Conservation (phyloP, 2,888 invertebrate species). For the Agrypnus murinus region DNA sequence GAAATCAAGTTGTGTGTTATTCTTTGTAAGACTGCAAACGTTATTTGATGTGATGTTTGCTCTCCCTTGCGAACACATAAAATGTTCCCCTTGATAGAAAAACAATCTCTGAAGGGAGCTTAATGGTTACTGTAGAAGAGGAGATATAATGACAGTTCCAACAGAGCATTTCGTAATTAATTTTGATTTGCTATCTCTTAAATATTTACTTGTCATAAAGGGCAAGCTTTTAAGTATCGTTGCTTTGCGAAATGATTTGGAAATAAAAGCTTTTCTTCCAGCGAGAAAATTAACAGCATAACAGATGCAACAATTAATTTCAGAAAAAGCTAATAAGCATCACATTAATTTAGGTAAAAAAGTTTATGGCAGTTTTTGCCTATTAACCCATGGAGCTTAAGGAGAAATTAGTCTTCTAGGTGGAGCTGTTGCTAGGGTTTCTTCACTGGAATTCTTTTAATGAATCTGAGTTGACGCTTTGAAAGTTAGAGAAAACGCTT, state of each 20-base stretch:
- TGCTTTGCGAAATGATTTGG: slow-evolving; percentile 8
- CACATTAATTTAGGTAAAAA: slow-evolving; percentile 45
- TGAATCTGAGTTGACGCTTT: slow-evolving; percentile 57
- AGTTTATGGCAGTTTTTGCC: slow-evolving; percentile 46
- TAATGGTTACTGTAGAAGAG: slow-evolving; percentile 43
- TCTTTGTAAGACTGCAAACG: not conserved
- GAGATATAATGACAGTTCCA: slow-evolving; percentile 41
- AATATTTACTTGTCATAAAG: slow-evolving; percentile 31
- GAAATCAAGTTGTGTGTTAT: slow-evolving; percentile 39
- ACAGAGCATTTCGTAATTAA: slow-evolving; percentile 42
- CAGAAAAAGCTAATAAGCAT: slow-evolving; percentile 43
- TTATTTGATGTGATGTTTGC: slow-evolving; percentile 44
- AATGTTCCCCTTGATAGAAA: slow-evolving; percentile 40
- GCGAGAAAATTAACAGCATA: slow-evolving; percentile 1
- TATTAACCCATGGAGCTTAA: slow-evolving; percentile 45
- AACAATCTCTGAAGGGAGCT: slow-evolving; percentile 46
- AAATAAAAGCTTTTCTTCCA: slow-evolving; percentile 23
- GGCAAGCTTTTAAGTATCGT: slow-evolving; percentile 7
- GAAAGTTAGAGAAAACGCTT: slow-evolving; percentile 49
- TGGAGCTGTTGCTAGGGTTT: slow-evolving; percentile 43
- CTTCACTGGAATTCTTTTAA: slow-evolving; percentile 58
- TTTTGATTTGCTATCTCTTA: slow-evolving; percentile 40
- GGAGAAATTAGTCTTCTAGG: slow-evolving; percentile 49
- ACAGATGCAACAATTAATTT: slow-evolving; percentile 28
- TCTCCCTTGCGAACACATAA: slow-evolving; percentile 42